Evolutionary conservation across 2,113 vertebrate species (phyloP), one percentile per base, ranked within the genome.

Genomic region (Salvelinus namaycush): DNA sequence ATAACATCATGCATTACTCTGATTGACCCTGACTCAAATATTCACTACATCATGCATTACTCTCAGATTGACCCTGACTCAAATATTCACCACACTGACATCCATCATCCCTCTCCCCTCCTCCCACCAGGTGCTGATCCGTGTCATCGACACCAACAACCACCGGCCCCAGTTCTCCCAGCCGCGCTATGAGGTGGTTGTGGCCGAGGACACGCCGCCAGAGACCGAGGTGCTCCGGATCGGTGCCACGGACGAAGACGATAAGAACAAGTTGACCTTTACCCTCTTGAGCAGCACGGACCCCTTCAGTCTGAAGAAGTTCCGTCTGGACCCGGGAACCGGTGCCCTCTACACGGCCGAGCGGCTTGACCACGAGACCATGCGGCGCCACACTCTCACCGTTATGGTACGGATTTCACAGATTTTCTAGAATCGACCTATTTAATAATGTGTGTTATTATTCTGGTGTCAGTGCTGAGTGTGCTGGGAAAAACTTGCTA

Each of bases 71-170:
- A 12, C 39, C 39, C 9, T 11, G 9, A 44, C n/a, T n/a, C 64
- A 51, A n/a, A 49, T 71, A 20, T 26, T 75, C 4, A 49, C 60
- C 22, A 3, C 16, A 14, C 51, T 54, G 16, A 54, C 51, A 54
- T 54, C 51, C 16, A 54, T 16, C 16, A 20, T 64, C 59, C 27
- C 34, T 12, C 20, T 64, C 59, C 59, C 16, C 49, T 34, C 48
- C 48, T 67, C 20, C 68, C 24, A 51, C 0, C 26, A 99, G 98
- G 97, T 99, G n/a, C 93, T 96, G 22, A 97, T 99, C 88, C 96
- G 94, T 81, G 95, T 99, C 75, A 97, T 99, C 74, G 97, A 99
- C 82, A 99, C 97, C 84, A 99, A 99, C 92, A 97, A 99, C 87
- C 98, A 99, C 77, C 94, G 97, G 14, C 98, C 98, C 6, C 87